Evolutionary conservation across 1,140 invertebrate species (phyloP).

Genomic region (Drosophila mayri): DNA sequence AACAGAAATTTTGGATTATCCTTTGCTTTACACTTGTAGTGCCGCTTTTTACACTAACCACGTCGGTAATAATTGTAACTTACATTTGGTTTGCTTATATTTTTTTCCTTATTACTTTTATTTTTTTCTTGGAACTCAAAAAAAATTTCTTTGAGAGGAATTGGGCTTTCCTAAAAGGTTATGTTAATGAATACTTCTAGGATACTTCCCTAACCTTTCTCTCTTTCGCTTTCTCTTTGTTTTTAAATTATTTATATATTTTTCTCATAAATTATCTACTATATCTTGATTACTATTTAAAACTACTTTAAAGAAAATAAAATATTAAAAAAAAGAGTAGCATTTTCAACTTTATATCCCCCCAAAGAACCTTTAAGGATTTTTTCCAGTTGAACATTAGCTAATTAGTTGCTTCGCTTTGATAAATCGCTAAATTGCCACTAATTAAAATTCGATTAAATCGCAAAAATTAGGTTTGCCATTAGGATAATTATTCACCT

Average conservation of each 20-base stretch:
- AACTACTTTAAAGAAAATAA: not conserved
- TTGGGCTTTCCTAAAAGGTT: no score
- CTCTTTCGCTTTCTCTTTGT: no score
- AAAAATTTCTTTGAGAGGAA: no score
- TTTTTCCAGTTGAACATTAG: constrained; percentile 8
- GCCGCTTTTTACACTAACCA: constrained; percentile 10
- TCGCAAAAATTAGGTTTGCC: not conserved
- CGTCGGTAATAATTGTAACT: constrained; percentile 8
- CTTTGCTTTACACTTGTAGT: constrained; percentile 26
- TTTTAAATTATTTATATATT: no score
- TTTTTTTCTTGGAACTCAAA: no score
- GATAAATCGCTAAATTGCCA: not conserved
- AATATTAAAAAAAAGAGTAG: not conserved
- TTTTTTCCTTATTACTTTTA: not conserved
- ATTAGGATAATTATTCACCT: constrained; percentile 17
- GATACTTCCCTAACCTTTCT: no score
- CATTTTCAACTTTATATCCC: no score
- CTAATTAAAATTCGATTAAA: constrained; percentile 9
- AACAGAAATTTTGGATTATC: constrained; percentile 30
- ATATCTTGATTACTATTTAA: not conserved
- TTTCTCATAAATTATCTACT: not conserved
- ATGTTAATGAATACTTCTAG: no score
- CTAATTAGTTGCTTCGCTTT: constrained; percentile 5
- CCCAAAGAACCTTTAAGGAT: not conserved
- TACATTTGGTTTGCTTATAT: not conserved